Evolutionary conservation across 2,888 invertebrate species (phyloP), one percentile per base, ranked within the genome.

Genomic region (Zelleria hepariella): DNA sequence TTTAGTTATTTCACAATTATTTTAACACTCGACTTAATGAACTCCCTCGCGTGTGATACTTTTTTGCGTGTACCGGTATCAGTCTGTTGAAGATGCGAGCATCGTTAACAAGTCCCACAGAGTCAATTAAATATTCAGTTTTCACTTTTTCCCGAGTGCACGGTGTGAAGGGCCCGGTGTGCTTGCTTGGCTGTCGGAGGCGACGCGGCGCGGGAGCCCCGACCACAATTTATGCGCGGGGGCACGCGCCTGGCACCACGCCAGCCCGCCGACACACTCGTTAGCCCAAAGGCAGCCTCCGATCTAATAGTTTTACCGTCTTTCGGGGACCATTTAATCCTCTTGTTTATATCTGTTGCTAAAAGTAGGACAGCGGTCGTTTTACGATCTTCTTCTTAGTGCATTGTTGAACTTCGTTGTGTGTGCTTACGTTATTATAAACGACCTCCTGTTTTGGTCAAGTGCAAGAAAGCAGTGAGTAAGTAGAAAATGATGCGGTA

Each of bases 241-340:
- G 32, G 65, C 32, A 42, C 32, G 65, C 63, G 67, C 61, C 72
- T 85, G 86, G 85, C 82, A 53, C 26, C 58, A 5, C 58, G 79
- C 85, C 86, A 83, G 74, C 62, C 62, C 48, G 60, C 63, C 72
- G 73, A 71, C 75, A 71, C 71, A 75, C 78, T 82, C 80, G 80
- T 84, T 82, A 81, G 77, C 73, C 70, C 75, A 66, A 71, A 71
- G 74, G 70, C 72, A 73, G 71, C 68, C 74, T 74, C 68, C 73
- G 71, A 77, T 75, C 73, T 82, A 82, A 86, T 84, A 80, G 80
- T 81, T 82, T 78, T 75, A 77, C 74, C 77, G 75, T 79, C 65
- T 71, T 64, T 65, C 61, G 59, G 61, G 74, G 70, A 75, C 71
- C 71, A 73, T 77, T 82, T 77, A 76, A 75, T 78, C 71, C 72